Base-by-base conservation (phyloP, 1,140 invertebrate genomes). In the Orius laevigatus region DNA sequence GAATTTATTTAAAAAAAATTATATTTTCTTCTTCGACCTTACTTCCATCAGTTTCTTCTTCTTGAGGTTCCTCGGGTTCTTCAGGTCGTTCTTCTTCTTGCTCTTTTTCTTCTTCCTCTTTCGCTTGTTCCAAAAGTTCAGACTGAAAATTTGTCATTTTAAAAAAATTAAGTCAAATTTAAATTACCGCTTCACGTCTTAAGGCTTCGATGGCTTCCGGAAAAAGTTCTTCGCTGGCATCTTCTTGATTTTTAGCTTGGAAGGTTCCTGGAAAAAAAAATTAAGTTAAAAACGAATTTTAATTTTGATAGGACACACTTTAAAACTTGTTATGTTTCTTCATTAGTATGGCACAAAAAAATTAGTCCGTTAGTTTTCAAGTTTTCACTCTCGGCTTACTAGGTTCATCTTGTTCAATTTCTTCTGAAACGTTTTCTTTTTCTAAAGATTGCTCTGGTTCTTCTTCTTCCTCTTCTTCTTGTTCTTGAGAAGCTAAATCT, bases 1-100 rank as follows among this genome's bases (percentile, higher is more conserved):
- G 36, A 20, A 19, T 18, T 34, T 36, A 5, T 9, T 15, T 34
- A n/a, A 34, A 47, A 9, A 11, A 20, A 15, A 38, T 48, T 39
- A 16, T 39, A 5, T 38, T 57, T 47, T 62, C 61, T 0, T 58
- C 57, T 2, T 69, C 25, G 16, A 42, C 43, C 45, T 50, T 39
- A 50, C 57, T 38, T 69, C 52, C 50, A 56, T 58, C 48, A 16
- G 52, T 48, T 49, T 60, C 53, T 41, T 56, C 51, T 8, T 61
- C 50, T 53, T 60, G 55, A 35, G 56, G 50, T 20, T 60, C 61
- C 25, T 61, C 58, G 12, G 52, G 45, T 43, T 56, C 54, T 46
- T 56, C 47, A 40, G 5, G 50, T 11, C 58, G 55, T 52, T 68
- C 62, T 46, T 66, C 56, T 38, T 63, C 61, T 46, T 63, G 59